Base-by-base conservation (phyloP, 2,888 invertebrate genomes). In the Amiota mariae region DNA sequence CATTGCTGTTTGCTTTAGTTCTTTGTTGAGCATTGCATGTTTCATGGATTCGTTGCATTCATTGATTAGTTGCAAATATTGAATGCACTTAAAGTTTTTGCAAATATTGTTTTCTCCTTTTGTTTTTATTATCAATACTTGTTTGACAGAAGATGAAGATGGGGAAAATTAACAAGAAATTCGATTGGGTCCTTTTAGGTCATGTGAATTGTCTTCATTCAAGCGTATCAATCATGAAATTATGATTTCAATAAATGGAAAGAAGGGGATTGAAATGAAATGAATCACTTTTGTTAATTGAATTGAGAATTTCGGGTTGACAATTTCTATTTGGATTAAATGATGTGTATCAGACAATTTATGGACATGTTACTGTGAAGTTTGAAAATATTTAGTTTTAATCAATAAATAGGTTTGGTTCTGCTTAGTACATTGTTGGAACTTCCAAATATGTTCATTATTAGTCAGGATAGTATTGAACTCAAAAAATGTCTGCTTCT, bases 61-160 rank as follows among this genome's bases (percentile, higher is more conserved):
- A 77, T 75, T 81, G 81, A 81, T 81, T 79, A 79, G 79, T 75
- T 75, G 76, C 77, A 76, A 78, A 75, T 74, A 77, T 72, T 72
- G 70, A 56, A 73, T 79, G 80, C 75, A 75, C 68, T 79, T 78
- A 72, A 80, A 81, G 79, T 77, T 73, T 63, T 36, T 4, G 10
- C 15, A 59, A 59, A 59, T 59, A 1, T 11, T n/a, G 13, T 54
- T 54, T 54, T 54, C 24, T 24, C 3, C 36, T 6, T 54, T 54
- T n/a, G n/a, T n/a, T n/a, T n/a, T n/a, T n/a, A n/a, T 54, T 15
- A 54, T n/a, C 54, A 54, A 54, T 11, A 20, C 20, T 59, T 20
- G 59, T 15, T 20, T 20, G 15, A 12, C 18, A 11, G 20, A 15
- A 10, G n/a, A 6, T 59, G 20, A 20, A 11, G 15, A 9, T 8